Evolutionary conservation across 2,113 vertebrate genomes (phyloP), one percentile per base, ranked within the genome.

Genomic region (Chlorodrepanis virens): DNA sequence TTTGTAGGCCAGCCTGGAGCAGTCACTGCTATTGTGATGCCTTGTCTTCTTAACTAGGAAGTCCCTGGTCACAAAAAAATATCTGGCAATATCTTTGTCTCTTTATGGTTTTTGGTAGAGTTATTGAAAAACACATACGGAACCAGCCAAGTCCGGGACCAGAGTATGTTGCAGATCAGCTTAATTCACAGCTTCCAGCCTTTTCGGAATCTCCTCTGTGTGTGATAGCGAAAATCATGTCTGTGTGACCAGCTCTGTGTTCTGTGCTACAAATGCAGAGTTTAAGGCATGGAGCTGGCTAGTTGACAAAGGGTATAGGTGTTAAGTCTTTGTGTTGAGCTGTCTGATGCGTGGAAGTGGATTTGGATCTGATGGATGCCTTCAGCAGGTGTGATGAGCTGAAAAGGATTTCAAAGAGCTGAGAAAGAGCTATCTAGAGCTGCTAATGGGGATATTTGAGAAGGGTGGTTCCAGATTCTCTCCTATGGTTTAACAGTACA

Each of bases 231-330:
- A 16, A 74, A 67, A 49, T 65, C 22, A 2, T 1, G 8, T 44
- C 22, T 1, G 0, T 28, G 4, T 33, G 16, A 44, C 44, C 35
- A 24, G 0, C 14, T 70, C 33, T 37, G 47, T 63, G 65, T 77
- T 45, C 13, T 1, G 2, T 33, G 39, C 7, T 69, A n/a, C 37
- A 56, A 72, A 23, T 17, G 24, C 19, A 29, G 18, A 17, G 29
- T 63, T 70, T 42, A 83, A 61, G 21, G 20, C 37, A 14, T 8
- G 8, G 28, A 67, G 17, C 24, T 82, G 33, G 15, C 47, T 44
- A 7, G 68, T 40, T 29, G 28, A 31, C n/a, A 20, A 63, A 59
- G 5, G 20, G 5, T 20, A 2, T 17, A 28, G 21, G 23, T 63
- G 56, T 42, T 54, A 60, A 22, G 18, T 63, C 60, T 85, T 20